Percentiles rank a stretch among this genome's conserved stretches.
Evolutionary conservation across 1,140 invertebrate genomes (phyloP).

Genomic region (Lordiphosa collinella): DNA sequence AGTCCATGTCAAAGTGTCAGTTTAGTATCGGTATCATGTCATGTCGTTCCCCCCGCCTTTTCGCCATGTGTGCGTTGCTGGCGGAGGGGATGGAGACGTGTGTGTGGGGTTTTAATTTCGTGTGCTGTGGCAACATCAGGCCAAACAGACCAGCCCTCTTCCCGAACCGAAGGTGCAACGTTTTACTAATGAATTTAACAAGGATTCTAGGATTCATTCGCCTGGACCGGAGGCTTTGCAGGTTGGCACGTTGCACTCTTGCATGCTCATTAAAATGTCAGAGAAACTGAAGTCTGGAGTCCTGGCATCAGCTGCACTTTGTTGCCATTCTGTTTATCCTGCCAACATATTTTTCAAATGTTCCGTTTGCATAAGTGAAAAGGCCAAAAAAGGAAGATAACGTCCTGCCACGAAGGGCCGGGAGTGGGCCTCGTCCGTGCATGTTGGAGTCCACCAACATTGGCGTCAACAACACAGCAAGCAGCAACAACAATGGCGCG

Average conservation of each 20-base stretch:
- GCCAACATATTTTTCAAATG: conserved; percentile 75
- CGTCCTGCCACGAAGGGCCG: conserved; percentile 4
- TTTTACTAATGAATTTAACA: conserved; percentile 77
- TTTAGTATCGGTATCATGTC: conserved; percentile 80
- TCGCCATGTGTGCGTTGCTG: conserved; percentile 14
- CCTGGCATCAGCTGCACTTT: conserved; percentile 69
- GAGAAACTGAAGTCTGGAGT: conserved; percentile 40
- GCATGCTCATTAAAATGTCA: conserved; percentile 76
- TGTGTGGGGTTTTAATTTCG: conserved; percentile 61
- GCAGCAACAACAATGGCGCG: conserved; percentile 56
- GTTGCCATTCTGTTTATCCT: conserved; percentile 68
- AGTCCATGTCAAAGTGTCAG: conserved; percentile 80
- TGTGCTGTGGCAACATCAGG: conserved; percentile 70
- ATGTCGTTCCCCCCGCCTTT: conserved; percentile 53
- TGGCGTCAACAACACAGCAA: conserved; percentile 55
- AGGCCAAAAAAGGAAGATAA: conserved; percentile 72
- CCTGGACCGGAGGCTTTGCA: background rate
- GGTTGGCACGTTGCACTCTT: conserved; percentile 58
- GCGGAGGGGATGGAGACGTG: background rate
- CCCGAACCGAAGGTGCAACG: conserved; percentile 67
- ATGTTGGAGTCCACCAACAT: conserved; percentile 36
- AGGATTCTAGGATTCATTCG: conserved; percentile 29
- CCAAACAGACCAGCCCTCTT: conserved; percentile 46
- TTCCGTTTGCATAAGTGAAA: conserved; percentile 74
- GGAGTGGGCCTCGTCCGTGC: too few relatives aligned